Conservation (phyloP, 1,140 invertebrate genomes). For the Eumaeus atala region DNA sequence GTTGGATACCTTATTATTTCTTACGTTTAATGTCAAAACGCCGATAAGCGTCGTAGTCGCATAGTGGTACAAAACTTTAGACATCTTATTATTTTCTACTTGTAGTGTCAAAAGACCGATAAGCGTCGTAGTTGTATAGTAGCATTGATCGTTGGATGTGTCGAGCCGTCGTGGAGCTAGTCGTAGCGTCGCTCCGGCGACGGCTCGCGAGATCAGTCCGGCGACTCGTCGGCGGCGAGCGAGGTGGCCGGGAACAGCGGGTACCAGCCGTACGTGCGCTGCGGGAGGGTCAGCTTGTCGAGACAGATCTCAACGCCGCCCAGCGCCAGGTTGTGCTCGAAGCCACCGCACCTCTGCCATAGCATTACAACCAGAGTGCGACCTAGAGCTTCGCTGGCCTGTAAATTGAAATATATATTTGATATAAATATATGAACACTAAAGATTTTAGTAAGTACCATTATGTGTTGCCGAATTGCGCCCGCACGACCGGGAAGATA, state of each 20-base stretch:
- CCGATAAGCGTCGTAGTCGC: no score
- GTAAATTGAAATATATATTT: constrained; percentile 14
- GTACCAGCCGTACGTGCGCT: constrained; percentile 90
- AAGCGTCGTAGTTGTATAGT: no score
- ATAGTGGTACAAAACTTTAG: no score
- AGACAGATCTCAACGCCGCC: constrained; percentile 90
- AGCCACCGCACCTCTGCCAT: constrained; percentile 90
- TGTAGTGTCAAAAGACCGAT: no score
- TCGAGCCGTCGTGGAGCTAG: constrained; percentile 43
- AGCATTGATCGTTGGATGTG: no score
- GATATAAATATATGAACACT: no score
- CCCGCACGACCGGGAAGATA: no score
- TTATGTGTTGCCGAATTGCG: no score
- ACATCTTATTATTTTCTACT: no score
- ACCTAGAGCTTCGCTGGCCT: constrained; percentile 88
- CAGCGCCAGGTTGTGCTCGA: constrained; percentile 90
- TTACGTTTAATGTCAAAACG: no score
- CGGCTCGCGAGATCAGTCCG: constrained; percentile 69
- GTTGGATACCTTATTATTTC: no score
- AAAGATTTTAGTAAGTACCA: no score
- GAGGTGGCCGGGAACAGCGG: constrained; percentile 84
- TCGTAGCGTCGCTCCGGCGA: constrained; percentile 62
- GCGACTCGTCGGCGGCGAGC: constrained; percentile 59
- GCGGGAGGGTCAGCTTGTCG: constrained; percentile 84
- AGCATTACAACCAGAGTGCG: constrained; percentile 90